A percentile compares a stretch with the other conserved stretches of the same genome.
phyloP scores from a whole-genome alignment of 2,888 invertebrate genomes.

The Euplexia lucipara region DNA sequence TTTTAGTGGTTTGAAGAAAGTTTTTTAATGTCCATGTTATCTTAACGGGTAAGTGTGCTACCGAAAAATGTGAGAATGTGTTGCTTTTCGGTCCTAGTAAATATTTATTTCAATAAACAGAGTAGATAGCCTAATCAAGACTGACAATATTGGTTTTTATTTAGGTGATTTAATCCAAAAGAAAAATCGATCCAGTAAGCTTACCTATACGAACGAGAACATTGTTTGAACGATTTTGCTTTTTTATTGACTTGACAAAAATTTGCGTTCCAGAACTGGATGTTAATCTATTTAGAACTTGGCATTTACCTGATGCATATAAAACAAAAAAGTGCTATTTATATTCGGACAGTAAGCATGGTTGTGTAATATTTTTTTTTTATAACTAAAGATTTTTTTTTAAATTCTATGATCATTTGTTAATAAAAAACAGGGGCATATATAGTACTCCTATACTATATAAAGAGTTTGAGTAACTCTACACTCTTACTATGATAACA shows the following conservation, averaged over 20 bases:
- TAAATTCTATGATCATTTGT: neutral
- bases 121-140: neutral
- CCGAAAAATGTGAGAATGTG: conserved; percentile 39
- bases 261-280: too few relatives aligned
- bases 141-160: too few relatives aligned
- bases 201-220: too few relatives aligned
- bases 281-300: neutral
- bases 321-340: neutral
- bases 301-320: neutral
- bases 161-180: too few relatives aligned
- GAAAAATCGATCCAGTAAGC: too few relatives aligned
- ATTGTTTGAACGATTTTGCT: too few relatives aligned
- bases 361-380: conserved; percentile 5
- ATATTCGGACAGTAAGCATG: neutral
- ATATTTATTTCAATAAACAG: neutral
- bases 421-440: too few relatives aligned
- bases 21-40: conserved; percentile 52
- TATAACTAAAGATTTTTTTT: neutral
- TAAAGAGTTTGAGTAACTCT: conserved; percentile 10
- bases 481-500: conserved; percentile 44
- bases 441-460: too few relatives aligned
- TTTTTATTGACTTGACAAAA: too few relatives aligned
- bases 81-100: conserved; percentile 9
- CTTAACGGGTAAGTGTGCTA: conserved; percentile 46
- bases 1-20: conserved; percentile 54